A percentile compares a stretch with the other conserved stretches of the same genome.
Evolutionary conservation across 2,888 invertebrate genomes (phyloP).

Genomic region (Gymnoscelis rufifasciata): DNA sequence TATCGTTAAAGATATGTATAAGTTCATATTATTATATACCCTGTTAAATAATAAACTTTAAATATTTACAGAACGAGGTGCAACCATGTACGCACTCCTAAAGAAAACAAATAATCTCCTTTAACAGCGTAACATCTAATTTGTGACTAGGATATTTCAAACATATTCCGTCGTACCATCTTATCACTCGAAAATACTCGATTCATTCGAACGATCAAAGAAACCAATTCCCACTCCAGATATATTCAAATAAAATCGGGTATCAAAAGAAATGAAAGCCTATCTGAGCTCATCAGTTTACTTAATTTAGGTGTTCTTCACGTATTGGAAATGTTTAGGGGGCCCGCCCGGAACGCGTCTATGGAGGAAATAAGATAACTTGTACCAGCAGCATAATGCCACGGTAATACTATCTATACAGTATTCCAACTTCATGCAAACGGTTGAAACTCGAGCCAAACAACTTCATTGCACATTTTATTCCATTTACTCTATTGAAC

Average conservation of each 20-base stretch:
- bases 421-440: too few relatives aligned
- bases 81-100: too few relatives aligned
- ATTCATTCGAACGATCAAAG: constrained; percentile 20
- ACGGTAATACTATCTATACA: too few relatives aligned
- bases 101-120: too few relatives aligned
- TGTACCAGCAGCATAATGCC: constrained; percentile 27
- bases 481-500: too few relatives aligned
- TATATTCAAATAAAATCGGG: constrained; percentile 17
- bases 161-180: constrained; percentile 9
- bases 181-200: constrained; percentile 16
- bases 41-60: too few relatives aligned
- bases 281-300: constrained; percentile 18
- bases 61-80: too few relatives aligned
- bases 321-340: constrained; percentile 29
- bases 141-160: constrained; percentile 1
- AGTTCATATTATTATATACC: too few relatives aligned
- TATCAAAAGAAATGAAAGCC: constrained; percentile 13
- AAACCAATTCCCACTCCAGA: constrained; percentile 4
- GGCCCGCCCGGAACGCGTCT: constrained; percentile 27
- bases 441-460: not conserved
- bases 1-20: too few relatives aligned
- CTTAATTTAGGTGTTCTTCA: constrained; percentile 32
- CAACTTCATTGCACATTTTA: too few relatives aligned
- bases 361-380: constrained; percentile 34
- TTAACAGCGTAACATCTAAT: not conserved